phyloP scores from a whole-genome alignment of 2,113 vertebrate species.

The Microtus oregoni region DNA sequence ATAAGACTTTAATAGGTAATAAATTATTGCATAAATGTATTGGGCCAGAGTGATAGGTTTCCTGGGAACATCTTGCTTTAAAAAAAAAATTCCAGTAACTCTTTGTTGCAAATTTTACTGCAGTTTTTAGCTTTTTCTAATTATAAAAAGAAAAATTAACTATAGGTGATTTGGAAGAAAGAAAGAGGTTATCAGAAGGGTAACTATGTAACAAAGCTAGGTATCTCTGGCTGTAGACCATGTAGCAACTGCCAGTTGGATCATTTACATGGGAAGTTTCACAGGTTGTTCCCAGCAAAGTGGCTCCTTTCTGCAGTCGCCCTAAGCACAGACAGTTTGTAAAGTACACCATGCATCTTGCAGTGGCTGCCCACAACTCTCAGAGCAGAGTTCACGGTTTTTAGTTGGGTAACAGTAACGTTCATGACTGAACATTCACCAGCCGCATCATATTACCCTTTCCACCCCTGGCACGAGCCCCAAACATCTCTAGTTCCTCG shows the following conservation, averaged over 20 bases:
- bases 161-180: constrained; percentile 52
- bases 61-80: constrained; percentile 11
- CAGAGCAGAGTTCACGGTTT: constrained; percentile 26
- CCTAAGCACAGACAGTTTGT: constrained; percentile 9
- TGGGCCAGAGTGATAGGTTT: background rate
- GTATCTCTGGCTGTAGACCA: constrained; percentile 1
- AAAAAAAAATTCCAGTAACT: constrained; percentile 29
- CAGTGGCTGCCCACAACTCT: background rate
- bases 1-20: background rate
- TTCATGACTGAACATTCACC: background rate
- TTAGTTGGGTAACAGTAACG: background rate
- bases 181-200: constrained; percentile 38
- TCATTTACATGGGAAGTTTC: background rate
- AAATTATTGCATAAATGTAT: constrained; percentile 21
- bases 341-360: constrained; percentile 41
- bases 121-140: constrained; percentile 21
- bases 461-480: background rate
- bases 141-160: constrained; percentile 33
- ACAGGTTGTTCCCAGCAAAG: background rate
- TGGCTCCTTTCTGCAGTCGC: background rate
- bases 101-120: constrained; percentile 24
- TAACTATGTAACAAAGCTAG: constrained; percentile 41
- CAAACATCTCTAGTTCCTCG: background rate
- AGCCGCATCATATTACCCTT: background rate
- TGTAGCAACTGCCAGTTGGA: background rate